These are phyloP conservation scores for Montipora capricornis DNA, from an alignment of 64 coral and sea anemone species.

Conservation along the genomic window DNA sequence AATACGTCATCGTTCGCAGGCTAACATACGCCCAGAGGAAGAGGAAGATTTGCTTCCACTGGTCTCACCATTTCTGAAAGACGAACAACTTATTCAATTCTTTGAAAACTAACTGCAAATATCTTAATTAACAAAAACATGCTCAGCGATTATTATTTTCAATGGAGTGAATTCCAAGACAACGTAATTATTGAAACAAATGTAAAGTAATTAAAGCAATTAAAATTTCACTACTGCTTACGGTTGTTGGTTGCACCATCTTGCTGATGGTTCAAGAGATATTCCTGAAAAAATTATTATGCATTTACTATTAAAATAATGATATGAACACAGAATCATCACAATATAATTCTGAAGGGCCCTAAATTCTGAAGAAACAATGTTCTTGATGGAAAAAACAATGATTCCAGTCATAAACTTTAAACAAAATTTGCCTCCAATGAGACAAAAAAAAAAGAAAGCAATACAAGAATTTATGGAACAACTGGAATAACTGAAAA, in stretches of 20 bases:
- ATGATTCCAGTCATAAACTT: no score
- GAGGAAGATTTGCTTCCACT: no score
- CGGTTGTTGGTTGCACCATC: not conserved
- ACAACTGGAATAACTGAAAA: no score
- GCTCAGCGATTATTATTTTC: not conserved
- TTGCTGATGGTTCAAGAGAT: not conserved
- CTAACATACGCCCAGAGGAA: not conserved
- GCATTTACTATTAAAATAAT: not conserved
- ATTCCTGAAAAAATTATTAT: constrained; percentile 17
- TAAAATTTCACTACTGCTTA: not conserved
- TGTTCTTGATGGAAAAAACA: no score
- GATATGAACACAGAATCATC: not conserved
- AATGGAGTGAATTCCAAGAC: not conserved
- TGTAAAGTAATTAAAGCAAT: no score
- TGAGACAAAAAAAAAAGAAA: no score
- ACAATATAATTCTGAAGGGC: no score
- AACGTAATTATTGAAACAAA: not conserved
- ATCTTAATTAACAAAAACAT: not conserved
- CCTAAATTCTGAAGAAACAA: no score
- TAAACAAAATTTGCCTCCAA: no score
- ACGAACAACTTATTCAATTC: not conserved
- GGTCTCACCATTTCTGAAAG: not conserved
- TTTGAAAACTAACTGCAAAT: not conserved
- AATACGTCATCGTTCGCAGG: no score
- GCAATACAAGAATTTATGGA: no score